Base-by-base conservation (phyloP, 1,140 invertebrate genomes). In the Onthophagus taurus region DNA sequence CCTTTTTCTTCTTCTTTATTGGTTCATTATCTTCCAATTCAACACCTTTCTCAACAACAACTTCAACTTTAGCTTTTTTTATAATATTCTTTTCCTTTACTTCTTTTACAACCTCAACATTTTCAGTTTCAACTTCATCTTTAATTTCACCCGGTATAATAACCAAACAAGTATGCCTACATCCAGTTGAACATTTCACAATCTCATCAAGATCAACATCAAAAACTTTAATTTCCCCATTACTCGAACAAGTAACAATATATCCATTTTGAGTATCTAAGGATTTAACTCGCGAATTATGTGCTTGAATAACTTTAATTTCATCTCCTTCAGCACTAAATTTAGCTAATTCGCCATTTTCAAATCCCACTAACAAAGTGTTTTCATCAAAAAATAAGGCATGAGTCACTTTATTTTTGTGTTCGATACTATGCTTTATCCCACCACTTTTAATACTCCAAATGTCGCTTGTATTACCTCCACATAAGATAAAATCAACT, bases 211-310 rank as follows among this genome's bases (percentile, higher is more conserved):
- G 55, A 11, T 56, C 64, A 42, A 64, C 64, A 33, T 70, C 69
- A 85, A 85, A 91, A 0, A 88, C 53, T 69, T 86, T 88, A 26
- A 91, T 73, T 60, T 81, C 76, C 0, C 87, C 86, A 30, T 77
- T 73, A 67, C 84, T 89, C 1, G 81, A 81, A 13, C 72, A 77
- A 16, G 80, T 75, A 2, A 53, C 63, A 31, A 67, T 55, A 18
- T 47, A 65, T 12, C 64, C 61, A 12, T 65, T 53, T 49, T 66
- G 65, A 49, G 63, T 67, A 45, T 67, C 60, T 19, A 86, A 65
- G 59, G 73, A 75, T 64, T 85, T 85, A 0, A 89, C 72, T 61
- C 85, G 69, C 39, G 71, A 64, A 36, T 72, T 70, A 47, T 89
- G 84, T 0, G 73, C 81, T 31, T 66, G 45, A 19, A 73, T 70